phyloP scores from a whole-genome alignment of 2,113 vertebrate genomes.

The Brienomyrus brachyistius region DNA sequence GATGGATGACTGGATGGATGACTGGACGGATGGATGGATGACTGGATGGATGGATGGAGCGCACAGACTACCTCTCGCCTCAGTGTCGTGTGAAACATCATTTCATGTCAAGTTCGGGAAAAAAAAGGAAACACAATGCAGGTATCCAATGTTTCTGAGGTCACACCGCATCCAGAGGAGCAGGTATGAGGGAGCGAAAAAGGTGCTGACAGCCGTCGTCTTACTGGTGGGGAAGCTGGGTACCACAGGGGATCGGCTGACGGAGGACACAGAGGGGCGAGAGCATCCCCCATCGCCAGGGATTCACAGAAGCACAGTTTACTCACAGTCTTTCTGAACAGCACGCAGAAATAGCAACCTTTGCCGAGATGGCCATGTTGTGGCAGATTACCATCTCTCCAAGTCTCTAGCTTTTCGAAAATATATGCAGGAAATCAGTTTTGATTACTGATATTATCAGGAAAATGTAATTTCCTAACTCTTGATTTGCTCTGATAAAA shows the following conservation, averaged over 20 bases:
- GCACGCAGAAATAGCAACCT: neutral
- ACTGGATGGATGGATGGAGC: neutral
- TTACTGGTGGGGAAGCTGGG: neutral
- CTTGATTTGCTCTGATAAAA: neutral
- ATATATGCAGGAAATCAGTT: neutral
- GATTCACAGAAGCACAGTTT: neutral
- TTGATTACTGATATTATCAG: neutral
- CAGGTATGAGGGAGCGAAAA: neutral
- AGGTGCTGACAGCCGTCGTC: neutral
- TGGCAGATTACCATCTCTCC: neutral
- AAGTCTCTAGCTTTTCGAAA: neutral
- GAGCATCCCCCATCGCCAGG: neutral
- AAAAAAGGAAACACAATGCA: neutral
- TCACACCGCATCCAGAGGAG: neutral
- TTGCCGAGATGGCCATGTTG: neutral
- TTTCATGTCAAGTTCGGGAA: neutral
- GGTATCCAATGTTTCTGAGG: neutral
- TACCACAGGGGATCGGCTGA: neutral
- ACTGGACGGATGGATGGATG: no score
- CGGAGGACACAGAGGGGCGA: neutral
- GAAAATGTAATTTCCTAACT: constrained; percentile 1
- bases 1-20: no score
- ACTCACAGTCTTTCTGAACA: neutral
- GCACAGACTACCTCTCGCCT: neutral
- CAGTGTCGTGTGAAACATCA: neutral